Evolutionary conservation across 2,888 invertebrate species (phyloP).

Genomic region (Meandrusa payeni): DNA sequence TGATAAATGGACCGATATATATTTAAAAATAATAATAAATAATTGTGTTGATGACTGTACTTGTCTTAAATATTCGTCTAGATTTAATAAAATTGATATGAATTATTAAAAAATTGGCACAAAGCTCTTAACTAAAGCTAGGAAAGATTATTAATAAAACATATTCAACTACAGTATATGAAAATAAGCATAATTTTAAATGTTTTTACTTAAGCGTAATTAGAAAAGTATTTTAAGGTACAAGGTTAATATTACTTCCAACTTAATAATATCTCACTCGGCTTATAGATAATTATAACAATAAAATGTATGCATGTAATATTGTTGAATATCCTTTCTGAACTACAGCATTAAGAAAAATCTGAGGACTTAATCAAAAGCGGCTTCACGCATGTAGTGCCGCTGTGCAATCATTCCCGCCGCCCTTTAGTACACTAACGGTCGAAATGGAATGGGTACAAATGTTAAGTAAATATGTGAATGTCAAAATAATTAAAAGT

Average conservation of each 20-base stretch:
- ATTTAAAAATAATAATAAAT: no score
- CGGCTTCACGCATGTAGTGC: no score
- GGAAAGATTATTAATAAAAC: neutral
- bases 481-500: conserved; percentile 39
- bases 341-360: no score
- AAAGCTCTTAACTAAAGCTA: neutral
- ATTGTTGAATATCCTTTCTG: no score
- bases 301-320: neutral
- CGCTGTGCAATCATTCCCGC: no score
- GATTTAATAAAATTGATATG: conserved; percentile 17
- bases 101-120: conserved; percentile 13
- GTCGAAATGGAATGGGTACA: no score
- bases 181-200: conserved; percentile 8
- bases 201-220: neutral
- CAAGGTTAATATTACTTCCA: conserved; percentile 2
- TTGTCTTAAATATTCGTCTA: neutral
- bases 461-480: neutral
- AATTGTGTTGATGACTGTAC: conserved; percentile 11
- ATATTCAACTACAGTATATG: conserved; percentile 9
- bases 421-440: no score
- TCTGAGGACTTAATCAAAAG: no score
- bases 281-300: neutral
- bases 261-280: conserved; percentile 1
- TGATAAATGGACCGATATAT: no score
- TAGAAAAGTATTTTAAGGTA: conserved; percentile 15